These are phyloP conservation scores for Asobara japonica DNA, from an alignment of 1,140 invertebrate genomes.

Conservation along the genomic window DNA sequence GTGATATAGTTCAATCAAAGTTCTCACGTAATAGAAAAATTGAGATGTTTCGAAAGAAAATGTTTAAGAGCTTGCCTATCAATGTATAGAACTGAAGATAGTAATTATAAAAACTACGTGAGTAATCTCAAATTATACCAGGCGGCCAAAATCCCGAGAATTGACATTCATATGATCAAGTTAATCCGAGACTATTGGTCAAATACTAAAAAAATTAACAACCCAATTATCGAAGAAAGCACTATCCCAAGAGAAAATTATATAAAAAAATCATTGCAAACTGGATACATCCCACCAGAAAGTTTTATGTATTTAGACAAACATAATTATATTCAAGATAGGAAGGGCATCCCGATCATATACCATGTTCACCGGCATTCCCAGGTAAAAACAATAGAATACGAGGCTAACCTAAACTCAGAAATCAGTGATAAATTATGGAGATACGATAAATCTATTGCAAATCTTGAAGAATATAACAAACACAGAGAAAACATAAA, in stretches of 20 bases:
- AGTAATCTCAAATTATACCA: constrained; percentile 31
- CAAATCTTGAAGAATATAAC: background rate
- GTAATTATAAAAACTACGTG: constrained; percentile 4
- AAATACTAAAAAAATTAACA: constrained; percentile 5
- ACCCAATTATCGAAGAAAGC: background rate
- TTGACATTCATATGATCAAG: constrained; percentile 30
- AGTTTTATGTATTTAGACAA: background rate
- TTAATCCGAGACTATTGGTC: constrained; percentile 32
- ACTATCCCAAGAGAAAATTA: background rate
- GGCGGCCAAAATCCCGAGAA: constrained; percentile 20
- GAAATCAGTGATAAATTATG: background rate
- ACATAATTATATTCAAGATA: background rate
- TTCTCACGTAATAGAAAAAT: constrained; percentile 15
- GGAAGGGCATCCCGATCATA: background rate
- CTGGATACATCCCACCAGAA: background rate
- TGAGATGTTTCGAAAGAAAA: constrained; percentile 35
- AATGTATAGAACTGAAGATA: background rate
- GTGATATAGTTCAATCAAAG: constrained; percentile 34
- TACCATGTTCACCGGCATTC: background rate
- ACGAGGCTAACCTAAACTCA: background rate
- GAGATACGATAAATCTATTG: background rate
- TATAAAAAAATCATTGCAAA: background rate
- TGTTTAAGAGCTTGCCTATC: constrained; percentile 30
- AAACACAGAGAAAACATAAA: background rate
- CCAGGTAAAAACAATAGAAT: background rate